These are phyloP conservation scores for Gnathonemus echidnorhynchus DNA, from an alignment of 2,113 vertebrate species.

Conservation along the genomic window DNA sequence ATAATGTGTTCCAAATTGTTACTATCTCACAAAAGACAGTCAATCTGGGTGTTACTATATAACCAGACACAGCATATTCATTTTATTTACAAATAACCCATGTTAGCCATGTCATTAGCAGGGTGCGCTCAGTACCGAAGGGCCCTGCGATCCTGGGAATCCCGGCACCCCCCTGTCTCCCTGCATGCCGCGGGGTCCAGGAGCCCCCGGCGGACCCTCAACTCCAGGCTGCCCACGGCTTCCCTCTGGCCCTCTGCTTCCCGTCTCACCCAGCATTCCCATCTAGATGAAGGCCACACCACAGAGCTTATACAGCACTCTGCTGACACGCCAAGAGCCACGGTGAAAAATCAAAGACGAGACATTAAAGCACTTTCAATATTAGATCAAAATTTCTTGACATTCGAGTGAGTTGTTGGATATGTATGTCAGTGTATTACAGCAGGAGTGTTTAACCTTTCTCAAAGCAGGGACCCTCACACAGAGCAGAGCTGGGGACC, in stretches of 20 bases:
- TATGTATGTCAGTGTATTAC: background rate
- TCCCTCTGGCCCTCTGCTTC: conserved; percentile 81
- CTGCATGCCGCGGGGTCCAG: conserved; percentile 84
- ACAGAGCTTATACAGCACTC: background rate
- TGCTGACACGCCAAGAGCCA: background rate
- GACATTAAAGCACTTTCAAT: background rate
- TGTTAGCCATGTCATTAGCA: background rate
- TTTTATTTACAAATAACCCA: background rate
- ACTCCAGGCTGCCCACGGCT: conserved; percentile 78
- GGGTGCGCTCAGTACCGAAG: conserved; percentile 65
- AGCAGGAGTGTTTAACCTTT: background rate
- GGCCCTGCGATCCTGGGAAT: conserved; percentile 80
- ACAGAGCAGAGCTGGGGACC: background rate
- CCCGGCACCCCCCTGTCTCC: conserved; percentile 82
- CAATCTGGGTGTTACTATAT: background rate
- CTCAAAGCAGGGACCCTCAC: background rate
- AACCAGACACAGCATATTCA: background rate
- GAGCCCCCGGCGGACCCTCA: conserved; percentile 76
- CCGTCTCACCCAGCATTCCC: conserved; percentile 78
- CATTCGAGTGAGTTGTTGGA: background rate
- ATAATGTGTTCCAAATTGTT: background rate
- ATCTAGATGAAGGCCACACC: conserved; percentile 48
- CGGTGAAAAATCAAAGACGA: background rate
- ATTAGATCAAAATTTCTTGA: background rate
- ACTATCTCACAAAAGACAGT: background rate